Conservation (phyloP, 35 echinoderm and acorn worm species). For the Anneissia japonica region DNA sequence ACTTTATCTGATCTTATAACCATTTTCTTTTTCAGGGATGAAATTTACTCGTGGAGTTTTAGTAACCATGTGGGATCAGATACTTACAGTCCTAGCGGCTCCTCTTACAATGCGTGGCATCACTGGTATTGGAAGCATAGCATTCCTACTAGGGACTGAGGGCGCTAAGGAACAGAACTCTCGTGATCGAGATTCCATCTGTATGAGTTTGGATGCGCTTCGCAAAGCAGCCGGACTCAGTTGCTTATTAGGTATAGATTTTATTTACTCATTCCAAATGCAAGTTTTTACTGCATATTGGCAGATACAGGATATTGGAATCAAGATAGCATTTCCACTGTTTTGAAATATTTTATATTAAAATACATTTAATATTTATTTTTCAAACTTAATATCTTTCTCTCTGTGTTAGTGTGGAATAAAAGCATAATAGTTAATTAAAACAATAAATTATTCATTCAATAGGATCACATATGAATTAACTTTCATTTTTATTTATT, state of each 20-base stretch:
- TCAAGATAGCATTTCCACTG: too few relatives aligned
- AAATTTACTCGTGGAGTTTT: slow-evolving; percentile 66
- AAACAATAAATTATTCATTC: too few relatives aligned
- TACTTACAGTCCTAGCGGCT: slow-evolving; percentile 72
- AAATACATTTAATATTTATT: too few relatives aligned
- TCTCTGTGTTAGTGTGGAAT: too few relatives aligned
- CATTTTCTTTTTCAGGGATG: slow-evolving; percentile 59
- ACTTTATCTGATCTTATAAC: too few relatives aligned
- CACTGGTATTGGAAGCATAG: slow-evolving; percentile 47
- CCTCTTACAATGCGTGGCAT: slow-evolving; percentile 52
- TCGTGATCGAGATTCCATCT: slow-evolving; percentile 69
- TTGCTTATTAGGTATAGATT: slow-evolving; percentile 70
- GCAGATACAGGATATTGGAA: too few relatives aligned
- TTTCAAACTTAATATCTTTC: too few relatives aligned
- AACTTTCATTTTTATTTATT: too few relatives aligned
- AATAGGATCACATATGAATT: too few relatives aligned
- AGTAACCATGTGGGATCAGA: slow-evolving; percentile 72
- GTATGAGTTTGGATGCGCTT: slow-evolving; percentile 82
- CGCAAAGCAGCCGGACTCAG: slow-evolving; percentile 83
- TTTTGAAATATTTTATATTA: too few relatives aligned
- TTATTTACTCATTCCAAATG: background rate
- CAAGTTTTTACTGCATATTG: too few relatives aligned
- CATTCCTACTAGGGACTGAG: slow-evolving; percentile 63
- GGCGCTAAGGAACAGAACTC: slow-evolving; percentile 67
- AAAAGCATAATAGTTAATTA: too few relatives aligned